These are phyloP conservation scores for Anguilla japonica DNA, from an alignment of 2,113 vertebrate species.

Conservation along the genomic window DNA sequence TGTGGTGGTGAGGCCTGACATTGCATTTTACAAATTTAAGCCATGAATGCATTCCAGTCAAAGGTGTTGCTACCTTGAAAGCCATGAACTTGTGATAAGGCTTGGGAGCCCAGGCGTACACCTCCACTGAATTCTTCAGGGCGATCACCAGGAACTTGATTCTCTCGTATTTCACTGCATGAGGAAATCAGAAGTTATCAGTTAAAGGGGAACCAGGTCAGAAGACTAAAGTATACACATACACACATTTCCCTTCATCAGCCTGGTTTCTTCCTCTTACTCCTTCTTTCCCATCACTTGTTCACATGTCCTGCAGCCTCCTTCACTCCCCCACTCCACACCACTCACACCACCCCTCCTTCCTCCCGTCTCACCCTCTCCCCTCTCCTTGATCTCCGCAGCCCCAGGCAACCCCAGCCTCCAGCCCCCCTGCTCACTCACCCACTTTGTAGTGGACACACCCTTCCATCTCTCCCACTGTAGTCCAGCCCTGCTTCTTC, in stretches of 20 bases:
- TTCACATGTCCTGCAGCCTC: neutral
- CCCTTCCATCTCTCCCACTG: slow-evolving; percentile 88
- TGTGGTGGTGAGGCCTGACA: neutral
- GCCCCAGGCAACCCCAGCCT: too few relatives aligned
- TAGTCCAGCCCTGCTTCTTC: slow-evolving; percentile 86
- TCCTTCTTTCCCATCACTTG: neutral
- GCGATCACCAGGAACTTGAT: slow-evolving; percentile 92
- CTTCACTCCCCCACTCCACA: slow-evolving; percentile 72
- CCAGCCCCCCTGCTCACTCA: neutral
- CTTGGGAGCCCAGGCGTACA: slow-evolving; percentile 94
- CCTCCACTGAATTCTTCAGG: slow-evolving; percentile 89
- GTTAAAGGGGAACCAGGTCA: neutral
- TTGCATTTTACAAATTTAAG: neutral
- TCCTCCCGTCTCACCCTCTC: slow-evolving; percentile 27
- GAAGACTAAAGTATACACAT: slow-evolving; percentile 19
- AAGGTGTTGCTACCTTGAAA: slow-evolving; percentile 79
- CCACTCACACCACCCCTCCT: slow-evolving; percentile 85
- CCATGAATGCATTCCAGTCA: neutral
- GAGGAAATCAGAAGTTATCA: slow-evolving; percentile 40
- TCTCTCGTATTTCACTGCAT: slow-evolving; percentile 86
- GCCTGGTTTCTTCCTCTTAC: neutral
- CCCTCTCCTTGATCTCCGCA: too few relatives aligned
- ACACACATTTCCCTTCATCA: neutral
- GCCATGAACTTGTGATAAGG: slow-evolving; percentile 95
- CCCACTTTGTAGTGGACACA: slow-evolving; percentile 85